Evolutionary conservation across 2,888 invertebrate genomes (phyloP).

Genomic region (Calameuta idolon): DNA sequence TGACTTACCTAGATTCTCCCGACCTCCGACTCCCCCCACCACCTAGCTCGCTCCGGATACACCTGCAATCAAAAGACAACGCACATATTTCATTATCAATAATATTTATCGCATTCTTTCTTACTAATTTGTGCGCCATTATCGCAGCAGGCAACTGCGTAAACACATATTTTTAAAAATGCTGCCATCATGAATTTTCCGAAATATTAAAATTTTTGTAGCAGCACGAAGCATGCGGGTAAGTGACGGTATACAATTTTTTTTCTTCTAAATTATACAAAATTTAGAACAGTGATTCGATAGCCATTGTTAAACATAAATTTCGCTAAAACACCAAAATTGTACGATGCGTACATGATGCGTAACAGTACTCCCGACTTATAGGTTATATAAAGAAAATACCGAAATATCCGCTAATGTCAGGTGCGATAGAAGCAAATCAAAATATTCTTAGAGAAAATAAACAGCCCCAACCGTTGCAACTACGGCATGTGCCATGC

Average conservation of each 20-base stretch:
- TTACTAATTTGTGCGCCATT: neutral
- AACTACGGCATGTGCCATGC: neutral
- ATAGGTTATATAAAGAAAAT: neutral
- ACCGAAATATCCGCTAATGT: neutral
- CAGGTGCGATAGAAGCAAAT: neutral
- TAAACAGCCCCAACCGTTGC: neutral
- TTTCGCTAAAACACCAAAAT: no score
- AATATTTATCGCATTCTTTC: neutral
- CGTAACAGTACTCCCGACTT: neutral
- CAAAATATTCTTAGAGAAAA: neutral
- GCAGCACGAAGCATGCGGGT: neutral
- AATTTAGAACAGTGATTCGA: neutral
- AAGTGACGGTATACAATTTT: neutral
- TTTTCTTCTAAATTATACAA: neutral
- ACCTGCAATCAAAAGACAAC: constrained; percentile 36
- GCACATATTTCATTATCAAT: neutral
- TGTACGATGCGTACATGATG: no score
- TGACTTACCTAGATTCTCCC: constrained; percentile 52
- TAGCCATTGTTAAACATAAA: no score
- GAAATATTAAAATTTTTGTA: neutral
- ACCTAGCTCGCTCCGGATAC: constrained; percentile 32
- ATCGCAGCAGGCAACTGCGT: neutral
- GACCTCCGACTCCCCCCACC: constrained; percentile 47
- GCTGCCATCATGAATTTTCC: neutral
- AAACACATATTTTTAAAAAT: neutral